phyloP scores from a whole-genome alignment of 2,797 vertebrate genomes.

The Lepus oiostolus region DNA sequence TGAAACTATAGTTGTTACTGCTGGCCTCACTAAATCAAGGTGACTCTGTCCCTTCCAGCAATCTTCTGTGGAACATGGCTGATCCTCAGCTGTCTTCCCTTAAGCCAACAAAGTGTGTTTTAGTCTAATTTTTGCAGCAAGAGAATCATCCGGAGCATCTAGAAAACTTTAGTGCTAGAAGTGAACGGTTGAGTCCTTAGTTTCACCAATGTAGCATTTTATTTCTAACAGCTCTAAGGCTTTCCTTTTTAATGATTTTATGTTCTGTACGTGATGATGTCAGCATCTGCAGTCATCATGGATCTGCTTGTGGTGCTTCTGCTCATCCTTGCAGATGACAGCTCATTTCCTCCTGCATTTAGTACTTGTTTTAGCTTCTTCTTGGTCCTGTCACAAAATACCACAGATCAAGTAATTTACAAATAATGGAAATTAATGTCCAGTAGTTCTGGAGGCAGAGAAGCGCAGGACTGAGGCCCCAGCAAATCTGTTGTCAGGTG shows the following conservation, averaged over 20 bases:
- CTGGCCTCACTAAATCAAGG: background rate
- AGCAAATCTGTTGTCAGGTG: background rate
- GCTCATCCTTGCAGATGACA: background rate
- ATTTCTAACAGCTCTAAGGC: background rate
- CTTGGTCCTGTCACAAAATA: slow-evolving; percentile 10
- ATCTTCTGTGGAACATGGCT: background rate
- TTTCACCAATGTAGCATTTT: slow-evolving; percentile 57
- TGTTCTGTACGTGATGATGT: background rate
- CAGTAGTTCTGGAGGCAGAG: background rate
- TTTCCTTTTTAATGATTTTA: background rate
- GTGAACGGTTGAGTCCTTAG: slow-evolving; percentile 33
- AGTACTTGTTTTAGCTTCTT: background rate
- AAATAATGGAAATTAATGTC: background rate
- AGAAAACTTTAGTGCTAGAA: background rate
- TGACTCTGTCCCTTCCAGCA: background rate
- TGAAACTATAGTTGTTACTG: background rate
- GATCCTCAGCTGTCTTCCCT: slow-evolving; percentile 9
- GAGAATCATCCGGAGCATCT: background rate
- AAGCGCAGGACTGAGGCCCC: background rate
- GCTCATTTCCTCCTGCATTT: slow-evolving; percentile 13
- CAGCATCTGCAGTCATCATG: background rate
- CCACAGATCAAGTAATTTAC: background rate
- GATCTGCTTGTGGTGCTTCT: background rate
- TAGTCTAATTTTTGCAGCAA: background rate
- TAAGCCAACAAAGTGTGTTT: background rate